Conservation (phyloP, 30 jellyfish, hydroid and myxozoan species). For the Kudoa iwatai region DNA sequence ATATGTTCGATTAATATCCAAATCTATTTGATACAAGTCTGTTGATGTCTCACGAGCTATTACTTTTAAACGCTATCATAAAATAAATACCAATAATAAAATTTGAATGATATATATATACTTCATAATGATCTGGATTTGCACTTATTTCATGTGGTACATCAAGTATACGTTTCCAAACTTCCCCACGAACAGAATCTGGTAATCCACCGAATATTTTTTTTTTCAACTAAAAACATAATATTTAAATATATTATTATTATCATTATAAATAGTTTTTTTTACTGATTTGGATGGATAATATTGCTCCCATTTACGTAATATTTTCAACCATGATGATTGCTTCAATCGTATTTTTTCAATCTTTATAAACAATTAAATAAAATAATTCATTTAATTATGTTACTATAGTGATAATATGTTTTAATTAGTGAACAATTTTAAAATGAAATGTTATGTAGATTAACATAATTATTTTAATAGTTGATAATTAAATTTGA, state of each 20-base stretch:
- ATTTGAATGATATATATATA: neutral
- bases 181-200: slow-evolving; percentile 45
- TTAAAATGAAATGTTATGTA: no score
- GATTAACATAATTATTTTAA: no score
- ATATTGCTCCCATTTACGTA: no score
- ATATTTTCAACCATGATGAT: no score
- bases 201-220: slow-evolving; percentile 50
- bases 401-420: no score
- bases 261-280: no score
- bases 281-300: no score
- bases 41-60: slow-evolving; percentile 34
- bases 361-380: no score
- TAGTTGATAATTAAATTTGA: no score
- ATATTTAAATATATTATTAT: neutral
- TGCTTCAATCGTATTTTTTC: no score
- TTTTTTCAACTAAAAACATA: slow-evolving; percentile 7
- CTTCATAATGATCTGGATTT: slow-evolving; percentile 27
- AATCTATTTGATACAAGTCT: slow-evolving; percentile 59
- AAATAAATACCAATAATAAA: neutral
- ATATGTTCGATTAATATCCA: slow-evolving; percentile 67
- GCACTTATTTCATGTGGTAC: slow-evolving; percentile 6
- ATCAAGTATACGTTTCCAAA: slow-evolving; percentile 30
- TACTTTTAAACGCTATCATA: slow-evolving; percentile 5
- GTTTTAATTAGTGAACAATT: no score
- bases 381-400: no score